phyloP scores from a whole-genome alignment of 2,113 vertebrate species.

The Dolichotis patagonum region DNA sequence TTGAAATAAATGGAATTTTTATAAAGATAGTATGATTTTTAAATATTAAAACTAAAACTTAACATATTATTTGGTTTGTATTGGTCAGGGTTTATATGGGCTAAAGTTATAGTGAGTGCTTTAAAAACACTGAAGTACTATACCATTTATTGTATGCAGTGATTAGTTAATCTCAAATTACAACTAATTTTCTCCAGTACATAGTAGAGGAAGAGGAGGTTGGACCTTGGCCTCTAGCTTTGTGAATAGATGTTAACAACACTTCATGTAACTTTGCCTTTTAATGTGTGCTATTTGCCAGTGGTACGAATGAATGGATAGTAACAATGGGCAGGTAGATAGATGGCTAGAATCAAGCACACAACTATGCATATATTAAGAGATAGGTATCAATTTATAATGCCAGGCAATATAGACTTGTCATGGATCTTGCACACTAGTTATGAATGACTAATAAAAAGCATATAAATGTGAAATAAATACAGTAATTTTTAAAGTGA shows the following conservation, averaged over 20 bases:
- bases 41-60: not conserved
- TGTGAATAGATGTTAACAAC: not conserved
- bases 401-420: not conserved
- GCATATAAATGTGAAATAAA: not conserved
- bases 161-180: not conserved
- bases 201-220: not conserved
- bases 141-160: not conserved
- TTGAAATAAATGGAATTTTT: slow-evolving; percentile 16
- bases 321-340: not conserved
- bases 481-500: not conserved
- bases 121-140: not conserved
- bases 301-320: not conserved
- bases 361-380: not conserved
- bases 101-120: not conserved
- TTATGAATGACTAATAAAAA: not conserved
- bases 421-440: not conserved
- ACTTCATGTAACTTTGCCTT: not conserved
- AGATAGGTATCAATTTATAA: not conserved
- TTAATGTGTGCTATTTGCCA: not conserved
- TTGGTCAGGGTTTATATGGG: not conserved
- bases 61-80: not conserved
- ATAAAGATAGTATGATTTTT: slow-evolving; percentile 16
- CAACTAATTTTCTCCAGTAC: not conserved
- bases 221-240: not conserved
- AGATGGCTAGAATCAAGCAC: no score